Percentiles rank a stretch among this genome's conserved stretches.
Evolutionary conservation across 2,888 invertebrate genomes (phyloP).

Genomic region (Eupsilia transversa): DNA sequence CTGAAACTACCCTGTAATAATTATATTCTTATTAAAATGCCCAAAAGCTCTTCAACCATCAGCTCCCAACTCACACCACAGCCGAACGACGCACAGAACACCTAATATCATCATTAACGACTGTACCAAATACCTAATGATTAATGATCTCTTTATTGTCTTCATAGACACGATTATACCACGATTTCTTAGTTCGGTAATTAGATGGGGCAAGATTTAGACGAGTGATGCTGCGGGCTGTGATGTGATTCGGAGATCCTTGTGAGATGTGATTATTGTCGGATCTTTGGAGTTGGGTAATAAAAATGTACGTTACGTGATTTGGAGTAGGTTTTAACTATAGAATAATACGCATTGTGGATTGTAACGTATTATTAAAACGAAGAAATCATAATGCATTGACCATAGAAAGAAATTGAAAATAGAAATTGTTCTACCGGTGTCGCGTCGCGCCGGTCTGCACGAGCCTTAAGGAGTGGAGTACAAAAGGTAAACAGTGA

Average conservation of each 20-base stretch:
- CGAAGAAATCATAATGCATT: too few species aligned
- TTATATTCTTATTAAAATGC: too few species aligned
- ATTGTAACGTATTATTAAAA: background rate
- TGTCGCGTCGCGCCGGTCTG: too few species aligned
- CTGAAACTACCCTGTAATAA: too few species aligned
- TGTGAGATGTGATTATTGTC: slow-evolving; percentile 34
- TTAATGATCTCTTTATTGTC: slow-evolving; percentile 89
- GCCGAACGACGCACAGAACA: slow-evolving; percentile 77
- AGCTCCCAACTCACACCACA: slow-evolving; percentile 63
- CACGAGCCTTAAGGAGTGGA: too few species aligned
- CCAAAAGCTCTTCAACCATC: background rate
- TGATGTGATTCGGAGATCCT: slow-evolving; percentile 41
- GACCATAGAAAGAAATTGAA: too few species aligned
- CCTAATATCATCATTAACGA: slow-evolving; percentile 88
- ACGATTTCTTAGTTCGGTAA: slow-evolving; percentile 89
- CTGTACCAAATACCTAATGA: slow-evolving; percentile 87
- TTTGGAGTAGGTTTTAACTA: background rate
- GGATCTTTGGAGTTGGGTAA: slow-evolving; percentile 36
- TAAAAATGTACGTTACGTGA: slow-evolving; percentile 40
- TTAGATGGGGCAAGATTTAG: slow-evolving; percentile 84
- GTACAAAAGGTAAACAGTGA: too few species aligned
- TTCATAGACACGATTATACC: slow-evolving; percentile 83
- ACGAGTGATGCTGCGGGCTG: slow-evolving; percentile 71
- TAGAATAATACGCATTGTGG: background rate
- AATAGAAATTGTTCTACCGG: too few species aligned